A percentile compares a stretch with the other conserved stretches of the same genome.
These are phyloP conservation scores for Eilema griseolum DNA, from an alignment of 2,888 invertebrate genomes.

Conservation along the genomic window DNA sequence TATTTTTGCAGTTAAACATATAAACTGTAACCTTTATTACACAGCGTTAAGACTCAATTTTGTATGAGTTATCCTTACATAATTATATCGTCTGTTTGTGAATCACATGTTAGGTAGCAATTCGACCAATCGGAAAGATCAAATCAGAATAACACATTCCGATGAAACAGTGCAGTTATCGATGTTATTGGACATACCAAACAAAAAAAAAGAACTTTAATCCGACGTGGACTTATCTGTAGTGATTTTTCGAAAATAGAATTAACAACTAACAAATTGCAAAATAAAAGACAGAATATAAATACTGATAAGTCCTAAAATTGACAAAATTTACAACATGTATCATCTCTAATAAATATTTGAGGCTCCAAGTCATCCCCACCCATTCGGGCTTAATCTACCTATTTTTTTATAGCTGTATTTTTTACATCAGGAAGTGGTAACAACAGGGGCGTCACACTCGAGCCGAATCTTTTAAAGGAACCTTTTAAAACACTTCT, in stretches of 20 bases:
- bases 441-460: too few species aligned
- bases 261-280: neutral
- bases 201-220: conserved; percentile 11
- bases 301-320: too few species aligned
- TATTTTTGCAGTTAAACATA: conserved; percentile 8
- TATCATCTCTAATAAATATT: too few species aligned
- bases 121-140: conserved; percentile 78
- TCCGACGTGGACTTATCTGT: neutral
- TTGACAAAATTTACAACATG: too few species aligned
- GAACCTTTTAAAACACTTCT: too few species aligned
- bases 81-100: conserved; percentile 21
- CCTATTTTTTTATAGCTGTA: too few species aligned
- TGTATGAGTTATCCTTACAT: neutral
- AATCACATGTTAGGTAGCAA: conserved; percentile 70
- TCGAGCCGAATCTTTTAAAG: too few species aligned
- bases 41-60: conserved; percentile 30
- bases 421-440: too few species aligned
- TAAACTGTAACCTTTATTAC: neutral
- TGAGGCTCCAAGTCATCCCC: too few species aligned
- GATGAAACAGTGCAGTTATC: conserved; percentile 64
- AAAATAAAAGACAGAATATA: too few species aligned
- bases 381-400: too few species aligned
- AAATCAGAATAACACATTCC: conserved; percentile 75
- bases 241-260: neutral
- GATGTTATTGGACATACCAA: conserved; percentile 44